These are phyloP conservation scores for Ptyas mucosa DNA, from an alignment of 2,113 vertebrate species.

Conservation along the genomic window DNA sequence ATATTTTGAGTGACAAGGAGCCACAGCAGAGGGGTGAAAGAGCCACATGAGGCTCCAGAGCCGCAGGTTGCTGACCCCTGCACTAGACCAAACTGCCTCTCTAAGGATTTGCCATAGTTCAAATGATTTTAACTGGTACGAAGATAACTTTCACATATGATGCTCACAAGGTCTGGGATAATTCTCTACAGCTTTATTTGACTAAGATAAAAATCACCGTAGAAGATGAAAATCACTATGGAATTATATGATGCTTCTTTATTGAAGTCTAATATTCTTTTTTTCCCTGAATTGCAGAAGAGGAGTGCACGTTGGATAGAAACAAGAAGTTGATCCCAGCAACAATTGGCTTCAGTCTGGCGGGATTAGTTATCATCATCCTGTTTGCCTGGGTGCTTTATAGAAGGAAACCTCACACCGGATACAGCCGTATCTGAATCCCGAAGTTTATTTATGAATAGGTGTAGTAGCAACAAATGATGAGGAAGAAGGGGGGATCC, in stretches of 20 bases:
- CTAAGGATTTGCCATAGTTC: background rate
- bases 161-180: background rate
- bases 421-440: conserved; percentile 74
- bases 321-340: conserved; percentile 69
- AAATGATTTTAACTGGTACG: background rate
- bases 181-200: background rate
- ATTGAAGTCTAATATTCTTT: conserved; percentile 33
- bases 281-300: conserved; percentile 73
- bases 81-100: background rate
- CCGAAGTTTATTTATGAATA: background rate
- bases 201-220: background rate
- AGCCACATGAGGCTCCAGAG: no score
- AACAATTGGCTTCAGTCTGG: conserved; percentile 64
- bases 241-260: background rate
- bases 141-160: background rate
- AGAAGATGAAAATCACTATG: background rate
- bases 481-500: conserved; percentile 23
- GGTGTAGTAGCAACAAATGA: background rate
- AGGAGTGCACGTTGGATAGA: conserved; percentile 81
- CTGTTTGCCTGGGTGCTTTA: conserved; percentile 71
- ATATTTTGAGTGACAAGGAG: no score
- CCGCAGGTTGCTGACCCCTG: no score
- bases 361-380: conserved; percentile 71
- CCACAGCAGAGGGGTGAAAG: no score
- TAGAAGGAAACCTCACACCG: conserved; percentile 66